Percentiles rank a stretch among this genome's conserved stretches.
Conservation (phyloP, 2,888 invertebrate genomes). For the Papilio protenor region DNA sequence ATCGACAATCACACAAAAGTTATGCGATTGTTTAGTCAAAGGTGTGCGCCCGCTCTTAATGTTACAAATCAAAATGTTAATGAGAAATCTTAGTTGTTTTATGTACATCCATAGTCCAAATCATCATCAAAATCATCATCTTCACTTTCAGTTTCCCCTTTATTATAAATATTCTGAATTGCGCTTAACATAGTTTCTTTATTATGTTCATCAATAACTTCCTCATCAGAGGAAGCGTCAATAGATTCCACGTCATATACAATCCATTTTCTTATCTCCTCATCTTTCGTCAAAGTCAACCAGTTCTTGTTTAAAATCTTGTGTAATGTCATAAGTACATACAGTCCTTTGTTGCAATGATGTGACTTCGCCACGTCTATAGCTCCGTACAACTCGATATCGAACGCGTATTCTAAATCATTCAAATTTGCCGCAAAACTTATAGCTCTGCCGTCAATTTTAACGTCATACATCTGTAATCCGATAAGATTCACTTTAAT, state of each 20-base stretch:
- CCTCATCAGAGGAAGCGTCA: constrained; percentile 69
- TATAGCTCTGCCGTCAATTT: constrained; percentile 59
- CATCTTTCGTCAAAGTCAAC: constrained; percentile 63
- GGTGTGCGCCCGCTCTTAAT: too few species aligned
- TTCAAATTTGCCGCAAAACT: constrained; percentile 61
- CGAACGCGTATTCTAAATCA: constrained; percentile 65
- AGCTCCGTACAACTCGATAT: constrained; percentile 72
- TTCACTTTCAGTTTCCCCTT: constrained; percentile 57
- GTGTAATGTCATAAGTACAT: constrained; percentile 64
- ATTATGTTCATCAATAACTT: constrained; percentile 49
- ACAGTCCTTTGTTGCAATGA: constrained; percentile 70
- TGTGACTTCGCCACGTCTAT: constrained; percentile 56
- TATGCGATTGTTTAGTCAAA: too few species aligned
- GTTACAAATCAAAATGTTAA: background rate
- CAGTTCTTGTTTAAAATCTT: constrained; percentile 68
- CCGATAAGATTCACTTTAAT: constrained; percentile 71
- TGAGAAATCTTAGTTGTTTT: background rate
- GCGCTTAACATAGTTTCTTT: constrained; percentile 48
- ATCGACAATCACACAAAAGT: too few species aligned
- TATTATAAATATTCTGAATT: constrained; percentile 53
- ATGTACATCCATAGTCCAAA: constrained; percentile 45
- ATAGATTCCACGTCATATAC: constrained; percentile 69
- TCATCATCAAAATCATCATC: constrained; percentile 62
- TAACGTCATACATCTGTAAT: constrained; percentile 63
- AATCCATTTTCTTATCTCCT: constrained; percentile 66